A percentile compares a stretch with the other conserved stretches of the same genome.
These are phyloP conservation scores for Brachymystax lenok DNA, from an alignment of 2,797 vertebrate species.

Conservation along the genomic window DNA sequence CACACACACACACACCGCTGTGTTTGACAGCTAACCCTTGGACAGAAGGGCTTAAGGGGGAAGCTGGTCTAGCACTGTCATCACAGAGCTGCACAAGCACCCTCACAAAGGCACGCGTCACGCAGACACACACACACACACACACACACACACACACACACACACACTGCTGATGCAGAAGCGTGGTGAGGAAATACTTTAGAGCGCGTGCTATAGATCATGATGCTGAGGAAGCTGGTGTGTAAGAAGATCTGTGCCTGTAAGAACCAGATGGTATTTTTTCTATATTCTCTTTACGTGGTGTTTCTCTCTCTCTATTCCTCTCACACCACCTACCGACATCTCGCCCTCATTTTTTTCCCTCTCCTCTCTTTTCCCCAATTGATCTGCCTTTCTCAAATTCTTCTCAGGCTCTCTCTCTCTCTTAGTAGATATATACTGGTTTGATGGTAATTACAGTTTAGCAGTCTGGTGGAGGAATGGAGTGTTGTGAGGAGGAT, in stretches of 20 bases:
- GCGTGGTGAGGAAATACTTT: constrained; percentile 20
- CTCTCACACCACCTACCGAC: neutral
- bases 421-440: neutral
- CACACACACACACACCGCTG: constrained; percentile 7
- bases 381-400: neutral
- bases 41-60: constrained; percentile 36
- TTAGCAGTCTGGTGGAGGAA: neutral
- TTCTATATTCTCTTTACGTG: constrained; percentile 9
- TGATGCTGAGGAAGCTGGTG: constrained; percentile 84
- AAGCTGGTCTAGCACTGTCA: constrained; percentile 37
- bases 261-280: constrained; percentile 64
- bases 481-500: neutral
- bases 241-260: constrained; percentile 82
- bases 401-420: neutral
- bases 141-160: constrained; percentile 29
- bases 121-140: neutral
- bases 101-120: constrained; percentile 20
- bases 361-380: neutral
- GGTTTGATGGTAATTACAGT: neutral
- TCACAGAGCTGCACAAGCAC: constrained; percentile 17
- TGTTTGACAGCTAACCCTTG: constrained; percentile 23
- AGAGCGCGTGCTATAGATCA: constrained; percentile 69
- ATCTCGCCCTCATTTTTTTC: neutral
- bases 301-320: neutral
- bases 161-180: constrained; percentile 30